These are phyloP conservation scores for Cataglyphis rosenhaueri DNA, from an alignment of 2,888 invertebrate genomes.

Conservation along the genomic window DNA sequence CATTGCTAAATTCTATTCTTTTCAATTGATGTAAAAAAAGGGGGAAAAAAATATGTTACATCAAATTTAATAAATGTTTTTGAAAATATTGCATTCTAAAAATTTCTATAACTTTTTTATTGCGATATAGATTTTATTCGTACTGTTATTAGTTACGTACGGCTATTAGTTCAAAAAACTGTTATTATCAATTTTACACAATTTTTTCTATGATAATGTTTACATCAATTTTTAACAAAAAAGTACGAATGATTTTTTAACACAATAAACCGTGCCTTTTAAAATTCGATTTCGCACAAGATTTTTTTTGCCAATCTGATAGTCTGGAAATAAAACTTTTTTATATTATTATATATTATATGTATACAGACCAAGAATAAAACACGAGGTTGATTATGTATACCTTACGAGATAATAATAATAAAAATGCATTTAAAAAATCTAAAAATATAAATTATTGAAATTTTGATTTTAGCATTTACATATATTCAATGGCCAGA, in stretches of 20 bases:
- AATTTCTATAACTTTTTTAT: not conserved
- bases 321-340: not conserved
- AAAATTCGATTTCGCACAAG: constrained; percentile 17
- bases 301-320: not conserved
- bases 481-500: not conserved
- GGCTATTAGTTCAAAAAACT: not conserved
- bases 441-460: not conserved
- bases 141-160: not conserved
- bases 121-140: not conserved
- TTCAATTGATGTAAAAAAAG: not conserved
- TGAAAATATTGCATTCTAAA: not conserved
- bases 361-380: not conserved
- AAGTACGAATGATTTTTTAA: not conserved
- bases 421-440: not conserved
- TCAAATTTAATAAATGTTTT: not conserved
- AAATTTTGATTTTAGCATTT: not conserved
- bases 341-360: too few relatives aligned
- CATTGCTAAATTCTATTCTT: not conserved
- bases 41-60: not conserved
- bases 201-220: not conserved
- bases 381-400: not conserved
- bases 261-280: not conserved
- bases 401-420: not conserved
- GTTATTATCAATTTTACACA: not conserved
- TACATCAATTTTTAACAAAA: not conserved